These are phyloP conservation scores for Pseudorectes ferrugineus DNA, from an alignment of 2,113 vertebrate species.

Conservation along the genomic window DNA sequence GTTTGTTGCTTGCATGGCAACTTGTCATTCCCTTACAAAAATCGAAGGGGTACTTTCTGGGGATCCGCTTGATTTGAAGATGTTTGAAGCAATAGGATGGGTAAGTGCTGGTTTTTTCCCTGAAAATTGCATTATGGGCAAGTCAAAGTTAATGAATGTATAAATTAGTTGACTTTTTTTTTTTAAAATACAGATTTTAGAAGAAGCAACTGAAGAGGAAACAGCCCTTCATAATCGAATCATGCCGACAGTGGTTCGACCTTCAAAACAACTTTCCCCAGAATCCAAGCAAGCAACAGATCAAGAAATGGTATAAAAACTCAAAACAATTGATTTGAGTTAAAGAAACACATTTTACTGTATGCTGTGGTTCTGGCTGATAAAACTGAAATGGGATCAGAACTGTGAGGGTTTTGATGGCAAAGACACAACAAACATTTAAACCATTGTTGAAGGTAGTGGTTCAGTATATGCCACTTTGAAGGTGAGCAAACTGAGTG, in stretches of 20 bases:
- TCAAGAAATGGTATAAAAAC: slow-evolving; percentile 84
- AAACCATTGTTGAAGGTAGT: not conserved
- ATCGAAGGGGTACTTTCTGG: slow-evolving; percentile 94
- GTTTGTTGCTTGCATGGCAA: slow-evolving; percentile 97
- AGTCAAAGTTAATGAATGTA: not conserved
- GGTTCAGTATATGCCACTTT: not conserved
- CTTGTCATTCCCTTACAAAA: slow-evolving; percentile 98
- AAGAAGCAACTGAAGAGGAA: slow-evolving; percentile 97
- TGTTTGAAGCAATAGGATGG: slow-evolving; percentile 98
- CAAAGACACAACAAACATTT: not conserved
- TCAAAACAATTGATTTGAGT: not conserved
- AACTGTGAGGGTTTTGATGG: not conserved
- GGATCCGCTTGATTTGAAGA: slow-evolving; percentile 95
- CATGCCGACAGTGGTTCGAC: slow-evolving; percentile 95
- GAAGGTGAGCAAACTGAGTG: not conserved
- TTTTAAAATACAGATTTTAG: slow-evolving; percentile 79
- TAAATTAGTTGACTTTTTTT: not conserved
- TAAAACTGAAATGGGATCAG: not conserved
- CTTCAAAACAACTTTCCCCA: slow-evolving; percentile 86
- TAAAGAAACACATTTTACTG: not conserved
- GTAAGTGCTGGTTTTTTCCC: slow-evolving; percentile 68
- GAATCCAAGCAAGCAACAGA: slow-evolving; percentile 71
- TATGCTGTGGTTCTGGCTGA: not conserved
- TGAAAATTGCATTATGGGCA: not conserved
- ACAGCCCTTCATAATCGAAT: slow-evolving; percentile 93